Conservation (phyloP, 2,797 vertebrate genomes). For the Meda fulgida region DNA sequence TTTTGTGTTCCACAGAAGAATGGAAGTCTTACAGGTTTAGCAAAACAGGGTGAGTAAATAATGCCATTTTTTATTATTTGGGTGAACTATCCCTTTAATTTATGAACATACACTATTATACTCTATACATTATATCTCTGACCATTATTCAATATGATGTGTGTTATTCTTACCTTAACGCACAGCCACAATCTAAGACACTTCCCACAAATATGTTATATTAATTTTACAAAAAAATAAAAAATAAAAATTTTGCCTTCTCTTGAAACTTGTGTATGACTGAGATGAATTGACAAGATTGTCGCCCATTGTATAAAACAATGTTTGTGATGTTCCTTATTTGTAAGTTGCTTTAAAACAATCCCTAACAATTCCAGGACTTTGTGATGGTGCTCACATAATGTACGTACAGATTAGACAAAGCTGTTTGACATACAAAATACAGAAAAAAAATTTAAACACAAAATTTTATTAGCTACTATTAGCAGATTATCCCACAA, state of each 20-base stretch:
- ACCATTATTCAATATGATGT: neutral
- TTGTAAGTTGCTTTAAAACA: neutral
- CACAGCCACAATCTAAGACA: neutral
- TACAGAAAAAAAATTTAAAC: too few species aligned
- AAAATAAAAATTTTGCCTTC: neutral
- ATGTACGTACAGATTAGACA: neutral
- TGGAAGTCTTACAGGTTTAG: neutral
- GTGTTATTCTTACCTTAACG: neutral
- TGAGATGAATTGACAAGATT: too few species aligned
- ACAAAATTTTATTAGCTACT: neutral
- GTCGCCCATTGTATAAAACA: neutral
- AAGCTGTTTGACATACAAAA: neutral
- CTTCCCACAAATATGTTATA: neutral
- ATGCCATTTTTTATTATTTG: neutral
- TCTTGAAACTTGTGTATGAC: neutral
- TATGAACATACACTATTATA: neutral
- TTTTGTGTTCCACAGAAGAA: neutral
- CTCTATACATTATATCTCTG: neutral
- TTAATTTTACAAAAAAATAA: too few species aligned
- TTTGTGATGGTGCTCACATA: neutral
- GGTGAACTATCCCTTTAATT: neutral
- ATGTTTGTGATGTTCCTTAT: neutral
- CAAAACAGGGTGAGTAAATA: neutral
- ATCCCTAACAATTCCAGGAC: neutral
- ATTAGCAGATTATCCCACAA: neutral